phyloP scores from a whole-genome alignment of 2,797 vertebrate genomes.

The Myotis daubentonii region DNA sequence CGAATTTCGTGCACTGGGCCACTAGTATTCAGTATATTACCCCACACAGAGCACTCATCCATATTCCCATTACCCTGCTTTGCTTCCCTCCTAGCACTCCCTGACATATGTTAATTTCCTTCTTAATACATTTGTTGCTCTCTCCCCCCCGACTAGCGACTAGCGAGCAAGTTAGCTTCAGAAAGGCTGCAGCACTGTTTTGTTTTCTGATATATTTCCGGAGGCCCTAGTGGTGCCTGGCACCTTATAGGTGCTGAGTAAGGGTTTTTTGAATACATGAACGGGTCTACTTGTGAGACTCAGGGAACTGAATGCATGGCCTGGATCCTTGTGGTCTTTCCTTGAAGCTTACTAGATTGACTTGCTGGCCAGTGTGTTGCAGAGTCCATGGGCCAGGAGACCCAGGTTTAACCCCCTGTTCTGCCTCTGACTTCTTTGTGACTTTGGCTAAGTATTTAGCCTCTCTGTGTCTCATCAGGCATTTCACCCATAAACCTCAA shows the following conservation, averaged over 20 bases:
- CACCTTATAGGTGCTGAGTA: not conserved
- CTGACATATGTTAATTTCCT: not conserved
- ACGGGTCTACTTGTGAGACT: not conserved
- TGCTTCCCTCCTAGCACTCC: not conserved
- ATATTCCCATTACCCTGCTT: not conserved
- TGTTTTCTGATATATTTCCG: not conserved
- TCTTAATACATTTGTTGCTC: not conserved
- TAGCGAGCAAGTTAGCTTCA: not conserved
- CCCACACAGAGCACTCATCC: too few relatives aligned
- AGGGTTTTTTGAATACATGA: constrained; percentile 10
- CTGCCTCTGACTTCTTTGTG: not conserved
- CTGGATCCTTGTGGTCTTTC: not conserved
- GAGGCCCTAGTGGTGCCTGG: not conserved
- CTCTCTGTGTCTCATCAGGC: not conserved
- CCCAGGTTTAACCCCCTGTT: not conserved
- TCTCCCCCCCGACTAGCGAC: not conserved
- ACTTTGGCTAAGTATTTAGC: not conserved
- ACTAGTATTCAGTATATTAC: not conserved
- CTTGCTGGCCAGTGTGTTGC: not conserved
- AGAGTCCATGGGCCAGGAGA: not conserved
- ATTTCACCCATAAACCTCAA: not conserved
- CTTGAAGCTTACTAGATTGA: not conserved
- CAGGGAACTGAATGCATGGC: not conserved
- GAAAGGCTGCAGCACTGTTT: not conserved
- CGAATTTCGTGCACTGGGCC: too few relatives aligned